Evolutionary conservation across 2,113 vertebrate species (phyloP).

Genomic region (Apodemus speciosus): DNA sequence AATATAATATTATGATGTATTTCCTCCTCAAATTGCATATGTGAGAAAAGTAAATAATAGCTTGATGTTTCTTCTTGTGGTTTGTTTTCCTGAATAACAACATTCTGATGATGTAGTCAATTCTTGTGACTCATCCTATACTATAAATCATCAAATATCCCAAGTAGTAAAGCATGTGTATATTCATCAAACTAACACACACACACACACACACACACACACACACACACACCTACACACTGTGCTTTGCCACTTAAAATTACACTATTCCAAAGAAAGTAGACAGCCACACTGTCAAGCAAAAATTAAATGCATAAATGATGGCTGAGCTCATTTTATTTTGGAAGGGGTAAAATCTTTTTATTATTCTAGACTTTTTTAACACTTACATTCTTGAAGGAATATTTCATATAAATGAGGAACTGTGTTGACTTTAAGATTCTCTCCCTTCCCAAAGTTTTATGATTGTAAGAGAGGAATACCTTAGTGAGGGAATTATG

Average conservation of each 20-base stretch:
- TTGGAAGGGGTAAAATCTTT: neutral
- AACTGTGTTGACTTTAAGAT: accelerated
- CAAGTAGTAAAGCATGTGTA: neutral
- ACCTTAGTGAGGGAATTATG: neutral
- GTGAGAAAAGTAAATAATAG: neutral
- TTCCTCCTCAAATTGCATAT: neutral
- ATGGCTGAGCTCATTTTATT: neutral
- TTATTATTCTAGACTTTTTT: neutral
- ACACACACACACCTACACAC: no score
- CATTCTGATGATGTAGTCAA: neutral
- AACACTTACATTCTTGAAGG: neutral
- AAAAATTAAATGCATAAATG: neutral
- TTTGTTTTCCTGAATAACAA: neutral
- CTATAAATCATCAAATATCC: neutral
- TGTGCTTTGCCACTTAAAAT: no score
- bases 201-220: neutral
- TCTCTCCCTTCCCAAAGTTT: neutral
- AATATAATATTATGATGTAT: neutral
- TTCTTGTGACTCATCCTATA: neutral
- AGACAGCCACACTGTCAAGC: neutral
- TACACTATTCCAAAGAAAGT: neutral
- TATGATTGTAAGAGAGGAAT: neutral
- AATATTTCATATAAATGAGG: neutral
- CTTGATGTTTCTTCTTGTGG: neutral
- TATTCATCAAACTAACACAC: neutral